Percentiles rank a stretch among this genome's conserved stretches.
These are phyloP conservation scores for Hippocampus barbouri DNA, from an alignment of 2,113 vertebrate genomes.

Conservation along the genomic window DNA sequence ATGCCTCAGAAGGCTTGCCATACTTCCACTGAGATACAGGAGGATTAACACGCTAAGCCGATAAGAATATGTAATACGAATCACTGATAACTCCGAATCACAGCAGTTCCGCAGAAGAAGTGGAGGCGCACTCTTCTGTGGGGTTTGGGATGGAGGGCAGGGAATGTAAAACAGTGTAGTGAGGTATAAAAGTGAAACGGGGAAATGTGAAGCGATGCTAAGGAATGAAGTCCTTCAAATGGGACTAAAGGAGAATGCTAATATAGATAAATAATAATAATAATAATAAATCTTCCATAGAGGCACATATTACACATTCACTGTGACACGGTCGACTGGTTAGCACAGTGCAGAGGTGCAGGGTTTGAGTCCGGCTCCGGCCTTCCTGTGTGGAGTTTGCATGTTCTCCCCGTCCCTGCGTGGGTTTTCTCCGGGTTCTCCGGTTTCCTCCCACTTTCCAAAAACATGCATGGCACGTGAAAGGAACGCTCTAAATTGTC, in stretches of 20 bases:
- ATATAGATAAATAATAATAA: constrained; percentile 7
- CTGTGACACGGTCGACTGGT: background rate
- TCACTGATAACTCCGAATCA: constrained; percentile 16
- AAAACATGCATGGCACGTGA: no score
- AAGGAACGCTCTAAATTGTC: no score
- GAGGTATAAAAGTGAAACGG: background rate
- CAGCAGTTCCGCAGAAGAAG: constrained; percentile 6
- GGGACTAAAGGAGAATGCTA: constrained; percentile 22
- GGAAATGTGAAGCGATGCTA: background rate
- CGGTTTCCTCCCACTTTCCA: no score
- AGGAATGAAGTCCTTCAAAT: constrained; percentile 19
- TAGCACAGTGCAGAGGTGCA: no score
- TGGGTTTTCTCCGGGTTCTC: no score
- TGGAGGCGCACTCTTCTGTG: background rate
- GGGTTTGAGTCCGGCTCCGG: no score
- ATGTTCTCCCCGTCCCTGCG: no score
- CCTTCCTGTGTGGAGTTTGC: no score
- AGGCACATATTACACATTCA: background rate
- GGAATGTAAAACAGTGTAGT: background rate
- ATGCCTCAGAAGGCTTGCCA: constrained; percentile 16
- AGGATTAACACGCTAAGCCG: constrained; percentile 13
- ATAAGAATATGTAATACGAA: constrained; percentile 23
- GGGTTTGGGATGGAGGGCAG: background rate
- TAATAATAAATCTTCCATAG: background rate
- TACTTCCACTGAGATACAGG: constrained; percentile 9